Evolutionary conservation across 2,888 invertebrate genomes (phyloP), one percentile per base, ranked within the genome.

Genomic region (Melanargia galathea): DNA sequence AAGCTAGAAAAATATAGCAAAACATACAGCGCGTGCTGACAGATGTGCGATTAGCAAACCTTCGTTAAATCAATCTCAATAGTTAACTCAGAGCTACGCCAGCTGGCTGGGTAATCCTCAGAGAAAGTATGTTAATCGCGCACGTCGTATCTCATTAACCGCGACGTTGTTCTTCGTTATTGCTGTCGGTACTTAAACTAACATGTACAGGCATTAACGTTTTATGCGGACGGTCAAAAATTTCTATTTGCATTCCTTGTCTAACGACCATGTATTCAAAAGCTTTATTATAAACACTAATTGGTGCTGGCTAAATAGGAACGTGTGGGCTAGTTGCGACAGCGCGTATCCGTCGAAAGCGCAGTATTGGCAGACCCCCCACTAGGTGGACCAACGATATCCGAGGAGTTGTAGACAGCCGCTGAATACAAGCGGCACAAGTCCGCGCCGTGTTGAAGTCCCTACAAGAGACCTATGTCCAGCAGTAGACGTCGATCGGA

Each of bases 121-220:
- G 62, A 56, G 62, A 62, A 62, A 62, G 62, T 62, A 40, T 62
- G 61, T 49, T 49, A 62, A 49, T 48, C 51, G 33, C 49, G 48
- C 20, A 10, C 43, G 22, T 16, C 55, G 61, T 62, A 56, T 56
- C 61, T 62, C 55, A 56, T 62, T 56, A 61, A 62, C 43, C 45
- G 38, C 40, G 24, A 49, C 49, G 30, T 16, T 40, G n/a, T 16
- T 55, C 22, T 40, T n/a, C 16, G 35, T 22, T 43, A 30, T 40
- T 57, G 45, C 43, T 57, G 56, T 13, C 45, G 16, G 56, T 45
- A 33, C 43, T 8, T 1, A 10, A 10, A 24, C 11, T 18, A 11
- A 6, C n/a, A 13, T 13, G 1, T 4, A 6, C 10, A 10, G 35
- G 33, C 52, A 35, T 52, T 52, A 20, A 18, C 20, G 35, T 35